phyloP scores from a whole-genome alignment of 2,888 invertebrate genomes.

The Campoplex nolae region DNA sequence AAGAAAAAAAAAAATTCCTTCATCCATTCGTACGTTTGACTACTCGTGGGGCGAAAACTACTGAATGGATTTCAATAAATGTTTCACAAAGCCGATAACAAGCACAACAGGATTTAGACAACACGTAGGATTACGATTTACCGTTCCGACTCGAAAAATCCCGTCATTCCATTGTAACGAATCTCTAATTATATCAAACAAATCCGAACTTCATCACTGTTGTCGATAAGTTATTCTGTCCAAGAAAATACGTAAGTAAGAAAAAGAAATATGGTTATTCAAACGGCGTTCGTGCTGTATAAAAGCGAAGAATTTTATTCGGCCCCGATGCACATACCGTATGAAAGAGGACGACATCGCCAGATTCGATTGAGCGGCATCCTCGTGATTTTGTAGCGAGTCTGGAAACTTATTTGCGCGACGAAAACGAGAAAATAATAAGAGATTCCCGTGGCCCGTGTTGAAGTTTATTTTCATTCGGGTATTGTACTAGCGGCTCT shows the following conservation, averaged over 20 bases:
- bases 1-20: neutral
- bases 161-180: neutral
- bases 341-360: constrained; percentile 42
- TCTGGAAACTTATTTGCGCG: neutral
- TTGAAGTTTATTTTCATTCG: constrained; percentile 4
- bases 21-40: neutral
- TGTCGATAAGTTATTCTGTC: neutral
- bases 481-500: constrained; percentile 9
- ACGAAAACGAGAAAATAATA: neutral
- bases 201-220: neutral
- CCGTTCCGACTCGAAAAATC: neutral
- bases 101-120: neutral
- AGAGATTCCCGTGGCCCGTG: neutral
- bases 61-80: neutral
- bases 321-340: constrained; percentile 46
- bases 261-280: neutral
- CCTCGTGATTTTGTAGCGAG: neutral
- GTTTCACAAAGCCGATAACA: neutral
- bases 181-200: neutral
- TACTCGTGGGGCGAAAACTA: neutral
- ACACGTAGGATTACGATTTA: neutral
- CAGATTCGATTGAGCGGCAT: constrained; percentile 30
- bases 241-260: neutral
- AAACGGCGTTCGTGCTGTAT: neutral
- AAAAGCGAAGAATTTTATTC: neutral